Evolutionary conservation across 2,888 invertebrate species (phyloP), one percentile per base, ranked within the genome.

Genomic region (Aradus depressus): DNA sequence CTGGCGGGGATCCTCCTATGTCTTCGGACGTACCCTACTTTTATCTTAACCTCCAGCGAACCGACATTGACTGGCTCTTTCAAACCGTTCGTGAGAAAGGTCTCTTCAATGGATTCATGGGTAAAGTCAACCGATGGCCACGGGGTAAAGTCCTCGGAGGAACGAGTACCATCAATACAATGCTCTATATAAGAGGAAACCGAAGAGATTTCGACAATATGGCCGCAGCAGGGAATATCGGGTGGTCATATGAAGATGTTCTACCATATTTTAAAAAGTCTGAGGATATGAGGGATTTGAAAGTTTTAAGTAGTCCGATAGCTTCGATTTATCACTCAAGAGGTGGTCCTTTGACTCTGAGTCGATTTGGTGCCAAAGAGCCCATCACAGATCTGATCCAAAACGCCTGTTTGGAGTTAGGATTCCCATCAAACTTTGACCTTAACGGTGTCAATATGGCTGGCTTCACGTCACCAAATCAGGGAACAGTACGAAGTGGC

Each of bases 91-190:
- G 70, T 0, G 68, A 73, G 16, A 55, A 64, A 3, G 58, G 60
- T 2, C 63, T 63, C 18, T 72, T 73, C 50, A 60, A 65, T 23
- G 66, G 69, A 2, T 60, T 64, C 45, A 62, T 60, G 26, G 61
- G 64, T 4, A 62, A 63, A 21, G 50, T 60, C 5, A 75, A 77
- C 59, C 66, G 63, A 43, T 78, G 75, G 75, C 71, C 75, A 0
- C 67, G 75, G 16, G 79, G 79, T 0, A 80, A 80, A 63, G 73
- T 73, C 10, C 66, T 79, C 14, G 84, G 84, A 0, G 84, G 84
- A 0, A 70, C 73, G 2, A 77, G 79, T 12, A 68, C 71, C 0
- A 70, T 80, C 3, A 83, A 82, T 63, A 76, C 70, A 8, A 78
- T 82, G 79, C 53, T 80, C 0, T 78, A 82, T 62, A 63, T 79